phyloP scores from a whole-genome alignment of 1,140 invertebrate species.

The Papilio helenus region DNA sequence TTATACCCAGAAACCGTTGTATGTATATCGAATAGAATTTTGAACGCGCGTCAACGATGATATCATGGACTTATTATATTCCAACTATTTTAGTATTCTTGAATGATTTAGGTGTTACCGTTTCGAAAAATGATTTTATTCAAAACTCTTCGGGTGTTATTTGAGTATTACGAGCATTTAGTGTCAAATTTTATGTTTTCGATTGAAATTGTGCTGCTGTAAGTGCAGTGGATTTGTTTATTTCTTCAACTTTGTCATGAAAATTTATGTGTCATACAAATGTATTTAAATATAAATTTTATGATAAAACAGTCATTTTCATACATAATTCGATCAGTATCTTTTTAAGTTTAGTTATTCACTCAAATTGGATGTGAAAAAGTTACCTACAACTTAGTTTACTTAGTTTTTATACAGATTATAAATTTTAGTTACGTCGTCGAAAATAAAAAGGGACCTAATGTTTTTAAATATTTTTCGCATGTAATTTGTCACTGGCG shows the following conservation, averaged over 20 bases:
- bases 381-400: no score
- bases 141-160: neutral
- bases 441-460: slow-evolving; percentile 44
- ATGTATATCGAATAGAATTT: neutral
- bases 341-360: neutral
- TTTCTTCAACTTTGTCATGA: slow-evolving; percentile 13
- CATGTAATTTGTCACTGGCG: slow-evolving; percentile 74
- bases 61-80: neutral
- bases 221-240: slow-evolving; percentile 19
- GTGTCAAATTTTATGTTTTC: slow-evolving; percentile 10
- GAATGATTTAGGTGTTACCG: neutral
- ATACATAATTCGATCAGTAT: neutral
- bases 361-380: no score
- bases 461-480: slow-evolving; percentile 62
- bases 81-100: slow-evolving; percentile 5
- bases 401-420: neutral
- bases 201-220: neutral
- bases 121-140: neutral
- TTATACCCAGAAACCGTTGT: neutral
- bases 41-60: neutral
- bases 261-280: neutral
- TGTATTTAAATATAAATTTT: neutral
- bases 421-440: neutral
- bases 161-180: slow-evolving; percentile 5
- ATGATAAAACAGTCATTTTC: neutral